Conservation (phyloP, 1,140 invertebrate species). For the Diorhabda carinulata region DNA sequence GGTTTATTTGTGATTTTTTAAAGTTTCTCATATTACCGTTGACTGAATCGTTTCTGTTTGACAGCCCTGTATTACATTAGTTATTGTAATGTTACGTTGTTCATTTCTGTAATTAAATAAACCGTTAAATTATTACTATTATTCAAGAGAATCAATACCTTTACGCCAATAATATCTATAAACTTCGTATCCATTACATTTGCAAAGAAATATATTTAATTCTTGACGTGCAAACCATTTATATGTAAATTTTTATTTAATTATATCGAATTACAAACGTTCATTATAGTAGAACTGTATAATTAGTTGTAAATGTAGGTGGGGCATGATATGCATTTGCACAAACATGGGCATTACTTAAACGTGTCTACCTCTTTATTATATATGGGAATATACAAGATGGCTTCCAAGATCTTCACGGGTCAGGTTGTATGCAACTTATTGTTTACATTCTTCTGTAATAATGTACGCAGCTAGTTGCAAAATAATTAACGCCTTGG, state of each 20-base stretch:
- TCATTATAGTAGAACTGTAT: not conserved
- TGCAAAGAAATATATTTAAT: not conserved
- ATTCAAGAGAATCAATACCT: too few species aligned
- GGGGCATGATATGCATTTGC: slow-evolving; percentile 1
- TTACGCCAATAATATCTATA: too few species aligned
- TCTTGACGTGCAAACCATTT: not conserved
- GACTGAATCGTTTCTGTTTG: too few species aligned
- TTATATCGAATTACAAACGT: slow-evolving; percentile 2
- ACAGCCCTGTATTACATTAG: too few species aligned
- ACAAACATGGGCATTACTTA: slow-evolving; percentile 1
- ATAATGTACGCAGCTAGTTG: not conserved
- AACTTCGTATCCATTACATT: too few species aligned
- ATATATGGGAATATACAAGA: slow-evolving; percentile 2
- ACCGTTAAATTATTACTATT: too few species aligned
- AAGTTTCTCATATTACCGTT: too few species aligned
- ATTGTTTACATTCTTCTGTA: not conserved
- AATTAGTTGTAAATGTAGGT: not conserved
- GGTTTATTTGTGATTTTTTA: too few species aligned
- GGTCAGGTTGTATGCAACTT: not conserved
- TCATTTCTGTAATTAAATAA: too few species aligned
- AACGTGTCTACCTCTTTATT: not conserved
- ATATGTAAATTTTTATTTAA: not conserved
- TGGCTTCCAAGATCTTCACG: not conserved
- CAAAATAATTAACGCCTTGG: slow-evolving; percentile 2
- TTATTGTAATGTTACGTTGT: too few species aligned